A percentile compares a stretch with the other conserved stretches of the same genome.
phyloP scores from a whole-genome alignment of 2,797 vertebrate species.

The Phylloscopus collybita region DNA sequence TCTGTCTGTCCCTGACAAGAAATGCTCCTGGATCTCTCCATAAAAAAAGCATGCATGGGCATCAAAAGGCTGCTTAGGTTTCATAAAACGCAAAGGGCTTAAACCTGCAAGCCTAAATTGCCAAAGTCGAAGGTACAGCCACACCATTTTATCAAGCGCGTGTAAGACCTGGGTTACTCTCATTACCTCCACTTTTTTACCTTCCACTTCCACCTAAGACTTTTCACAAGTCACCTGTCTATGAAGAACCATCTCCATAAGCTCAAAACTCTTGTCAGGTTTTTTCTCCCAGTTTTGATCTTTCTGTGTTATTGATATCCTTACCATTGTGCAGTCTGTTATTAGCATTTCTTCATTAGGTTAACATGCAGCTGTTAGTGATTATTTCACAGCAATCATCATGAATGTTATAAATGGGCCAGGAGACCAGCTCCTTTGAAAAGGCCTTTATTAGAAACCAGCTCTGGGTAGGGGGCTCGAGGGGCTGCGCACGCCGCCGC shows the following conservation, averaged over 20 bases:
- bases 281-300: neutral
- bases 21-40: neutral
- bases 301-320: neutral
- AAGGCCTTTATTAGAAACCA: too few relatives aligned
- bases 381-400: neutral
- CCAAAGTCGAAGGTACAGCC: neutral
- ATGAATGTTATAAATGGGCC: too few relatives aligned
- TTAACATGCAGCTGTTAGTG: neutral
- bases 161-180: neutral
- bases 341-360: neutral
- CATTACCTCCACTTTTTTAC: neutral
- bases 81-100: neutral
- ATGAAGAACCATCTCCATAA: neutral
- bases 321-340: neutral
- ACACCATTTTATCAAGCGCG: neutral
- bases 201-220: neutral
- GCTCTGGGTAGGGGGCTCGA: too few relatives aligned
- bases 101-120: neutral
- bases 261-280: rapidly evolving
- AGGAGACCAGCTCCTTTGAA: too few relatives aligned
- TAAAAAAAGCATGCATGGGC: rapidly evolving
- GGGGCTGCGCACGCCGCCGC: too few relatives aligned
- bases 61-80: neutral
- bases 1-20: neutral
- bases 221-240: neutral